Conservation (phyloP, 2,888 invertebrate genomes). For the Lochmaea capreae region DNA sequence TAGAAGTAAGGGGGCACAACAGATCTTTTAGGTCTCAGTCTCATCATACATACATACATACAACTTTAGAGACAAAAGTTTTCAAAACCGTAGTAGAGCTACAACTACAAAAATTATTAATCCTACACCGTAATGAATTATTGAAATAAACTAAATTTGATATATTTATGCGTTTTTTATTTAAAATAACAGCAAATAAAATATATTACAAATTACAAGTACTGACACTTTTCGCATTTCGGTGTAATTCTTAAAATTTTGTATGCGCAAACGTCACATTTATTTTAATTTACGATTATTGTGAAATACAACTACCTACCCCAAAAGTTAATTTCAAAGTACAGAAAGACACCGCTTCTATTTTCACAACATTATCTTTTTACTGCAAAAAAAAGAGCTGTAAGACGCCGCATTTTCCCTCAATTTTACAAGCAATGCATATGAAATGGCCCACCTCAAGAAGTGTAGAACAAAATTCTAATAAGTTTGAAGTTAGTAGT, state of each 20-base stretch:
- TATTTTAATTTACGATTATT: background rate
- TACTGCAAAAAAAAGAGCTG: conserved; percentile 5
- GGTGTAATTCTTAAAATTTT: background rate
- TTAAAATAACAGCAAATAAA: too few species aligned
- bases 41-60: too few species aligned
- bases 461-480: conserved; percentile 55
- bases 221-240: background rate
- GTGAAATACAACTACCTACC: background rate
- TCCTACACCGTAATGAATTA: too few species aligned
- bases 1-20: too few species aligned
- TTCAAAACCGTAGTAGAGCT: too few species aligned
- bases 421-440: conserved; percentile 48
- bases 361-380: conserved; percentile 12
- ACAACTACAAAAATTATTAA: background rate
- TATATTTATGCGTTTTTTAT: too few species aligned
- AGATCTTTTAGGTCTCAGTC: too few species aligned
- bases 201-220: too few species aligned
- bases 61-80: too few species aligned
- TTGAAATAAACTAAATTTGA: too few species aligned
- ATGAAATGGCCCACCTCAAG: conserved; percentile 47
- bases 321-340: conserved; percentile 17
- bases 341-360: background rate
- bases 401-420: conserved; percentile 30
- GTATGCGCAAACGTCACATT: background rate
- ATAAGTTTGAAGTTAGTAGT: conserved; percentile 53